Evolutionary conservation across 2,113 vertebrate genomes (phyloP).

Genomic region (Eidolon helvum): DNA sequence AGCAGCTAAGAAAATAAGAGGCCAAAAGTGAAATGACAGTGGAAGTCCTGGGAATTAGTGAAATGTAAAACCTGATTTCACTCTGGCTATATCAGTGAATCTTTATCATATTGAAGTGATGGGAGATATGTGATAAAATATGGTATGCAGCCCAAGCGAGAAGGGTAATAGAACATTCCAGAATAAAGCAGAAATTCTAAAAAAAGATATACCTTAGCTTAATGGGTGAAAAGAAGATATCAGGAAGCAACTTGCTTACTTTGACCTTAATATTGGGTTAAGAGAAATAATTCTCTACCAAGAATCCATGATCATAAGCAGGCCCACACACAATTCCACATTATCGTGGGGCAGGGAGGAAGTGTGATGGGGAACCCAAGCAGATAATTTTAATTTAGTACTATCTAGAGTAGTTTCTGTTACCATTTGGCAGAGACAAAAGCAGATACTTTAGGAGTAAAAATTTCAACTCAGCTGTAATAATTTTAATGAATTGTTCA

Average conservation of each 20-base stretch:
- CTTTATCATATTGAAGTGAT: not conserved
- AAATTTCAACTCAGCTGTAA: not conserved
- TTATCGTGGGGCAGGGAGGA: fast-evolving
- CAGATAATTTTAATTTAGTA: not conserved
- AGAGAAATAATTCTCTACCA: not conserved
- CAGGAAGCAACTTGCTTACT: not conserved
- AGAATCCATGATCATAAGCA: not conserved
- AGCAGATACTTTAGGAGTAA: not conserved
- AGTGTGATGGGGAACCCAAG: not conserved
- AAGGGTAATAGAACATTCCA: not conserved
- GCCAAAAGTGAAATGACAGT: not conserved
- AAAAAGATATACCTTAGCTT: not conserved
- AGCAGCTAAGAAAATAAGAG: not conserved
- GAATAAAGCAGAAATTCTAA: not conserved
- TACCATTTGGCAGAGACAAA: not conserved
- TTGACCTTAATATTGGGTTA: not conserved
- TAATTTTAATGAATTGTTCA: not conserved
- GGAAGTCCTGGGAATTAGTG: not conserved
- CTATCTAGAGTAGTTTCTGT: not conserved
- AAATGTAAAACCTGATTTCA: not conserved
- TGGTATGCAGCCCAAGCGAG: not conserved
- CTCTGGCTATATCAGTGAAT: too few species aligned
- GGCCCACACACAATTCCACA: not conserved
- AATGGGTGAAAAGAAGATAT: not conserved
- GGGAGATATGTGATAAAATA: not conserved